Evolutionary conservation across 1,140 invertebrate species (phyloP), one percentile per base, ranked within the genome.

Genomic region (Aphelinus certus): DNA sequence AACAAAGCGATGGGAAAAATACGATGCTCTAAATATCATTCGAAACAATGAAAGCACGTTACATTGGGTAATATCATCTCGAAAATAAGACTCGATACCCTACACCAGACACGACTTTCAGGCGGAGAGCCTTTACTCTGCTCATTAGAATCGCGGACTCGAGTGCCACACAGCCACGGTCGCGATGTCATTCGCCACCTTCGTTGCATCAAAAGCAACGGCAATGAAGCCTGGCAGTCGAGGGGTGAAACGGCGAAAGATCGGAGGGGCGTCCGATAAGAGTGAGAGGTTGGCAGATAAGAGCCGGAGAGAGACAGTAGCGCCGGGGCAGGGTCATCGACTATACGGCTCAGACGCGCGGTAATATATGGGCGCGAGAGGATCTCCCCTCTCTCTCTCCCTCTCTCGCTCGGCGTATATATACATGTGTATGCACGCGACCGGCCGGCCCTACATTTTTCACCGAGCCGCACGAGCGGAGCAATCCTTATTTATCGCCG

Each of bases 401-500:
- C 26, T 26, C 26, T 26, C 26, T 26, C 26, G 26, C 26, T 26
- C 26, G 26, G 26, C 26, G 26, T 26, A 26, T 26, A 26, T 26
- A 76, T 74, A 67, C 60, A 77, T 63, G 45, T 70, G 51, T 62
- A 66, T 55, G 70, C n/a, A 42, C 26, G 26, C 26, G 2, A n/a
- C 7, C 4, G 45, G n/a, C 57, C 72, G 76, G 77, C 76, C 76
- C 57, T 70, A 69, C 75, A 74, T 78, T 79, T 73, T 79, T 76
- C 78, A 77, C 9, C 73, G 73, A 71, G 7, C 65, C 51, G 58
- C 48, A 26, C 64, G 58, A 51, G 58, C 71, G 56, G 68, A 79
- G 79, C 73, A 74, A 65, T 77, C 75, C 76, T 77, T 80, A 78
- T 81, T 81, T 81, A 81, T 77, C 66, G 64, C 76, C 76, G 67